Evolutionary conservation across 2,888 invertebrate species (phyloP).

Genomic region (Nomada lathburiana): DNA sequence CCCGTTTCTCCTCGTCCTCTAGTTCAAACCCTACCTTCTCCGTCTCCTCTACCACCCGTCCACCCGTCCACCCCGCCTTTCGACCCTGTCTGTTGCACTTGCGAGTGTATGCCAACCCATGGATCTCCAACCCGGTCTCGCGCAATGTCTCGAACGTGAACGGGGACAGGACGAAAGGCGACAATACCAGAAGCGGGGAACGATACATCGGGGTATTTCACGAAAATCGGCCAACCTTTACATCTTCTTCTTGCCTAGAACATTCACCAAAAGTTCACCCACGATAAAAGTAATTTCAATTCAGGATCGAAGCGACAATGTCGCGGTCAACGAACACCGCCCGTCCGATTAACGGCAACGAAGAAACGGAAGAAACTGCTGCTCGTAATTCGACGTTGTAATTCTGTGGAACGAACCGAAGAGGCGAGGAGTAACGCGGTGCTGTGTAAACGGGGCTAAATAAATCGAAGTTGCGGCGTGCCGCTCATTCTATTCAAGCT

Average conservation of each 20-base stretch:
- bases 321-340: slow-evolving; percentile 8
- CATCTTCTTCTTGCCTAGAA: slow-evolving; percentile 39
- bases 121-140: slow-evolving; percentile 60
- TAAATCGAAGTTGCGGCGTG: slow-evolving; percentile 46
- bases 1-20: slow-evolving; percentile 68
- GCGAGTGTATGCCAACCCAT: slow-evolving; percentile 60
- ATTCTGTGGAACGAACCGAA: not conserved
- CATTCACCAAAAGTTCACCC: slow-evolving; percentile 47
- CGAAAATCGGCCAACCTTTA: slow-evolving; percentile 59
- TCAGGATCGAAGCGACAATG: slow-evolving; percentile 32
- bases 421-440: slow-evolving; percentile 19
- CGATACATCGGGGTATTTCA: slow-evolving; percentile 62
- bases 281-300: slow-evolving; percentile 41
- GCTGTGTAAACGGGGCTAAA: slow-evolving; percentile 31
- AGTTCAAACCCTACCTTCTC: slow-evolving; percentile 61
- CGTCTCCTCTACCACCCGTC: slow-evolving; percentile 37
- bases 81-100: slow-evolving; percentile 60
- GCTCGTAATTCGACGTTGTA: slow-evolving; percentile 16
- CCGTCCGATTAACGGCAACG: slow-evolving; percentile 17
- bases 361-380: not conserved
- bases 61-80: slow-evolving; percentile 33
- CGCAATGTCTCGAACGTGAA: slow-evolving; percentile 43
- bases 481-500: slow-evolving; percentile 38
- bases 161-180: slow-evolving; percentile 42
- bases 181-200: slow-evolving; percentile 48